Evolutionary conservation across 2,888 invertebrate genomes (phyloP).

Genomic region (Mystacides longicornis): DNA sequence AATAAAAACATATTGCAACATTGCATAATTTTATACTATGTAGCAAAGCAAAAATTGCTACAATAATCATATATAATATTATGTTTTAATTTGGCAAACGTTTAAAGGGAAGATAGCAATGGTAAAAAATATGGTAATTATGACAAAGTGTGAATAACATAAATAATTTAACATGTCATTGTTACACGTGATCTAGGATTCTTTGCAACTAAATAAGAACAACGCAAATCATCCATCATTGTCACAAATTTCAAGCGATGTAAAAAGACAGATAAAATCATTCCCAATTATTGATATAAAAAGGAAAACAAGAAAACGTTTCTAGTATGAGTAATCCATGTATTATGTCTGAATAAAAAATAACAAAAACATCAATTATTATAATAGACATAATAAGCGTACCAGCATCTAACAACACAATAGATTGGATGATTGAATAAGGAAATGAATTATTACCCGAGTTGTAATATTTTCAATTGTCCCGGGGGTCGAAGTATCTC

Average conservation of each 20-base stretch:
- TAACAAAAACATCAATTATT: background rate
- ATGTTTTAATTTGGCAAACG: no score
- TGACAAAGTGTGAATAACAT: no score
- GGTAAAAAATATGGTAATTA: no score
- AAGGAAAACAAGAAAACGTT: constrained; percentile 1
- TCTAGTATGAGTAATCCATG: background rate
- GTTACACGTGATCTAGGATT: background rate
- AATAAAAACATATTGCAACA: no score
- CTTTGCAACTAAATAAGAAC: background rate
- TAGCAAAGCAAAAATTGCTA: no score
- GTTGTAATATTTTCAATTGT: constrained; percentile 32
- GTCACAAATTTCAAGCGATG: background rate
- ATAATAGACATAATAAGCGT: background rate
- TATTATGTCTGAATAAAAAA: background rate
- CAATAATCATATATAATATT: no score
- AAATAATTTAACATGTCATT: background rate
- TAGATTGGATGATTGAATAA: constrained; percentile 32
- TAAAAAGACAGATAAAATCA: background rate
- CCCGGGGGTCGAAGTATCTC: constrained; percentile 13
- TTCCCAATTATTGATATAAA: constrained; percentile 7
- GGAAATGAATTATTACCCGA: constrained; percentile 42
- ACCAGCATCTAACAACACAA: constrained; percentile 8
- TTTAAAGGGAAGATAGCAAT: no score
- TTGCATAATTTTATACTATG: no score
- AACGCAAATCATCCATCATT: background rate